Percentiles rank a stretch among this genome's conserved stretches.
phyloP scores from a whole-genome alignment of 2,113 vertebrate species.

The Phaethon lepturus region DNA sequence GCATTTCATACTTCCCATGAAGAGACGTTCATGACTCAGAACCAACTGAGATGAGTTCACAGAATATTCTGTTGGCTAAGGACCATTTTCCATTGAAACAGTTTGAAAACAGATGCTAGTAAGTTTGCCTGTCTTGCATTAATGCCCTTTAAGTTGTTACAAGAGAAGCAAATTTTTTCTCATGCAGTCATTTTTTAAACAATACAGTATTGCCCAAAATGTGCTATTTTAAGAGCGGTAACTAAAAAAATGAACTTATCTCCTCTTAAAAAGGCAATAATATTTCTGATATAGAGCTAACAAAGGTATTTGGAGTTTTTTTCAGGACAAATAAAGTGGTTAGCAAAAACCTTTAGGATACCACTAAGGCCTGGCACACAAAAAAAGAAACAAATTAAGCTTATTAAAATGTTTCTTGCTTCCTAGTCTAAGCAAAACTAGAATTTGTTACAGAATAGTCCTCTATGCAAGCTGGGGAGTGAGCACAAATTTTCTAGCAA shows the following conservation, averaged over 20 bases:
- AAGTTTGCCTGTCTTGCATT: not conserved
- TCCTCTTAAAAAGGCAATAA: not conserved
- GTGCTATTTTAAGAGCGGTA: not conserved
- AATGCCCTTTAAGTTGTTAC: not conserved
- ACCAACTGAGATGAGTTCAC: not conserved
- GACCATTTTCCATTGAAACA: not conserved
- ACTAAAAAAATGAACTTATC: not conserved
- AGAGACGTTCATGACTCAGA: slow-evolving; percentile 22
- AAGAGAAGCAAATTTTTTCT: not conserved
- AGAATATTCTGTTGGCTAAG: not conserved
- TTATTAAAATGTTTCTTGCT: not conserved
- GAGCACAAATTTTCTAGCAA: not conserved
- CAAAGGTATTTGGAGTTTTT: not conserved
- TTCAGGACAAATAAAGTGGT: not conserved
- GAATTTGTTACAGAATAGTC: not conserved
- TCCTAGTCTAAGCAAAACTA: not conserved
- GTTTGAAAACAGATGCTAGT: slow-evolving; percentile 4
- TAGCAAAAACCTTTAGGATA: not conserved
- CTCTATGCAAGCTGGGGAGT: not conserved
- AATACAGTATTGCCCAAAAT: not conserved
- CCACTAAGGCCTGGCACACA: not conserved
- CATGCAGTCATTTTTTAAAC: not conserved
- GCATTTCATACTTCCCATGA: not conserved
- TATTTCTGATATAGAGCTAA: not conserved
- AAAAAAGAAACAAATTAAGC: not conserved